Evolutionary conservation across 2,113 vertebrate species (phyloP).

Genomic region (Dascyllus trimaculatus): DNA sequence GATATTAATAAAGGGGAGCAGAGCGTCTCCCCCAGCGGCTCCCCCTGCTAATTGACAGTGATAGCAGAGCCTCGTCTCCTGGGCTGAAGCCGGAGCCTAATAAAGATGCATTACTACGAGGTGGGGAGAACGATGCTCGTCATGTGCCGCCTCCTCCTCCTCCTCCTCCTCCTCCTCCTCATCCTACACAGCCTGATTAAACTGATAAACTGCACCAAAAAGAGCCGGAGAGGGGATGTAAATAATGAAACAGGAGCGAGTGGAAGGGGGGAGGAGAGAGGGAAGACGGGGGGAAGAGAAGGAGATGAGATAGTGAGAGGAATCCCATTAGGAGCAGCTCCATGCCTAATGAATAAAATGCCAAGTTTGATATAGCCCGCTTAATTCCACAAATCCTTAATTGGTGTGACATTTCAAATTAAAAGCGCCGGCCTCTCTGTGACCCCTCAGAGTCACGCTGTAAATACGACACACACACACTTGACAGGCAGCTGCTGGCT

Average conservation of each 20-base stretch:
- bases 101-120: conserved; percentile 76
- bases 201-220: conserved; percentile 70
- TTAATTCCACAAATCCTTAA: conserved; percentile 69
- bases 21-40: conserved; percentile 32
- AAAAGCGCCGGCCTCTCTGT: conserved; percentile 47
- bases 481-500: conserved; percentile 39
- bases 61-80: conserved; percentile 70
- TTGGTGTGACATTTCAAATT: conserved; percentile 69
- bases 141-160: background rate
- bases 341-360: conserved; percentile 65
- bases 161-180: conserved; percentile 5
- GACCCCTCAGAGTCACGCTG: conserved; percentile 49
- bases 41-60: conserved; percentile 76
- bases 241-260: conserved; percentile 64
- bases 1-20: conserved; percentile 74
- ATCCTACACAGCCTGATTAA: conserved; percentile 67
- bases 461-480: conserved; percentile 22
- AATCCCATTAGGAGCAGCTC: conserved; percentile 59
- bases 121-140: conserved; percentile 57
- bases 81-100: conserved; percentile 71
- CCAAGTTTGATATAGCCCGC: conserved; percentile 42
- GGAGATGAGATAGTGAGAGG: conserved; percentile 22
- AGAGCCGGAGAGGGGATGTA: conserved; percentile 47
- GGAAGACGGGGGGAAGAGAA: background rate
- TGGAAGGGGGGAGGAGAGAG: conserved; percentile 35